Base-by-base conservation (phyloP, 2,888 invertebrate genomes). In the Drosophila ezoana region DNA sequence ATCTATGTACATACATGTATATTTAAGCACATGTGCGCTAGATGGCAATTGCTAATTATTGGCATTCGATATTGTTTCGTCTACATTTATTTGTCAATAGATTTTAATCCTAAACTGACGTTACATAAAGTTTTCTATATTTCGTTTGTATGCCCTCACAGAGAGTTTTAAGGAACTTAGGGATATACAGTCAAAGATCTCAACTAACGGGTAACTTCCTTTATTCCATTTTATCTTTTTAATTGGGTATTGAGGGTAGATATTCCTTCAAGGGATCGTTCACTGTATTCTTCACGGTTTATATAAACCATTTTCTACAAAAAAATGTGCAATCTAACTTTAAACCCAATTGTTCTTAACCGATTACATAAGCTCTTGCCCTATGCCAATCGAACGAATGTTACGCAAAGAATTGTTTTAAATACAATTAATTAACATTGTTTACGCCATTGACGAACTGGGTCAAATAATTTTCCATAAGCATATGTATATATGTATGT, bases 351-450 rank as follows among this genome's bases (percentile, higher is more conserved):
- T 43, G 3, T 8, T 40, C 43, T 60, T 47, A 35, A n/a, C 9
- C 16, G 11, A 33, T 40, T 28, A 16, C 13, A 40, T 16, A 52
- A 23, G 45, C 14, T 9, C 16, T 33, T 51, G 20, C 35, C 35
- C 41, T 54, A 49, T 41, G 49, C 32, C 45, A 54, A 47, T 43
- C 28, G 4, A 63, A 43, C n/a, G 52, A 57, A 33, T 35, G 48
- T 64, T 58, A 38, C 51, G 56, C 56, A 44, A 52, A 72, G 28
- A 56, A 40, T 38, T 47, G 33, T 18, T 53, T 35, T 38, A 43
- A 60, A 72, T 58, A 66, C 35, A 77, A 77, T 72, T 79, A 85
- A 81, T 87, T 81, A 85, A 87, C 86, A 85, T 82, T 71, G 85
- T 85, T 85, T 64, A 69, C 66, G 82, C 87, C 61, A 72, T 79